Conservation (phyloP, 2,113 vertebrate genomes). For the Plestiodon gilberti region DNA sequence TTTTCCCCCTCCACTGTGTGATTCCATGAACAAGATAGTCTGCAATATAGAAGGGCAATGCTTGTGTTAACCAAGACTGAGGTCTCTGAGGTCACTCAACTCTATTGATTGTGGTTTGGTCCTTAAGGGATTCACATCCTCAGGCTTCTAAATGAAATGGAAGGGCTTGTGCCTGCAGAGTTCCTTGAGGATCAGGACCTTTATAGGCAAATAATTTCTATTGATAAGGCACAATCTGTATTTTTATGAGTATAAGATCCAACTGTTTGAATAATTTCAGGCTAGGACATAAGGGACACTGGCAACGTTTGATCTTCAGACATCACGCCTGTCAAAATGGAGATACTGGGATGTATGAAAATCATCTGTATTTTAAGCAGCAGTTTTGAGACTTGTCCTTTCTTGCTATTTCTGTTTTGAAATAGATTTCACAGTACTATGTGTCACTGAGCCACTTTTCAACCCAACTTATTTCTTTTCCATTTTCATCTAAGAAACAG, state of each 20-base stretch:
- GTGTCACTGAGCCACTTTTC: background rate
- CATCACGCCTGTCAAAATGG: background rate
- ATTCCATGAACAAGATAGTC: slow-evolving; percentile 4
- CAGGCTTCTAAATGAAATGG: background rate
- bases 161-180: background rate
- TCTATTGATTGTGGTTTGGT: background rate
- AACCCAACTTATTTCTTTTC: background rate
- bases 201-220: background rate
- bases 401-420: background rate
- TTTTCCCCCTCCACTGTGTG: background rate
- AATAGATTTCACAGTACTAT: background rate
- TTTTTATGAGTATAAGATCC: background rate
- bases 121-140: background rate
- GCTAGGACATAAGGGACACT: background rate
- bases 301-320: background rate
- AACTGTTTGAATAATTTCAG: background rate
- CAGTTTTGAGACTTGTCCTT: background rate
- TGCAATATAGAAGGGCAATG: background rate
- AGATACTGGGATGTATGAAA: background rate
- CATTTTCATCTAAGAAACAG: background rate
- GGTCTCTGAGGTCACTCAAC: background rate
- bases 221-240: rapidly evolving
- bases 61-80: background rate
- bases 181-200: background rate
- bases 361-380: background rate